phyloP scores from a whole-genome alignment of 2,113 vertebrate species.

The Dryoscopus gambensis region DNA sequence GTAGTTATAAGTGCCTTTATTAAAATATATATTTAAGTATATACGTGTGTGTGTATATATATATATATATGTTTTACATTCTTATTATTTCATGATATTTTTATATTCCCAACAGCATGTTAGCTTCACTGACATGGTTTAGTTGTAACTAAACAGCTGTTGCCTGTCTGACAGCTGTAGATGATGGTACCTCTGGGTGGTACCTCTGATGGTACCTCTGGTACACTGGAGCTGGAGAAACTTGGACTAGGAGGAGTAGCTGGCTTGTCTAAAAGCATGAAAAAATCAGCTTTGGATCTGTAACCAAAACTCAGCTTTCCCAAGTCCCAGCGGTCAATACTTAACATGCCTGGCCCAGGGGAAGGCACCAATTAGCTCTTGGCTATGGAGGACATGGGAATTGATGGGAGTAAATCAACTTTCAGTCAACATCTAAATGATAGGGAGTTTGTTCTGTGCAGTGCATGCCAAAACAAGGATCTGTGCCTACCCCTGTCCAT shows the following conservation, averaged over 20 bases:
- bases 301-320: not conserved
- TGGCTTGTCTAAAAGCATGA: not conserved
- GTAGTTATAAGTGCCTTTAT: not conserved
- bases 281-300: not conserved
- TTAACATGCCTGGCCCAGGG: not conserved
- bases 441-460: not conserved
- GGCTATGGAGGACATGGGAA: not conserved
- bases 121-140: not conserved
- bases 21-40: not conserved
- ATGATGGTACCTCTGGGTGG: not conserved
- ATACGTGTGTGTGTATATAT: not conserved
- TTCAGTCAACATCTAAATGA: not conserved
- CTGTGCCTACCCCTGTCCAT: not conserved
- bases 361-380: not conserved
- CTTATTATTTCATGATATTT: not conserved
- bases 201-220: not conserved
- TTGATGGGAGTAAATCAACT: not conserved
- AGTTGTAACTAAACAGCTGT: not conserved
- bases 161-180: not conserved
- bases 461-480: not conserved
- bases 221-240: not conserved
- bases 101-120: not conserved
- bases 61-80: not conserved
- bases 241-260: not conserved
- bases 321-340: not conserved